A percentile compares a stretch with the other conserved stretches of the same genome.
These are phyloP conservation scores for Spea bombifrons DNA, from an alignment of 2,113 vertebrate genomes.

Conservation along the genomic window DNA sequence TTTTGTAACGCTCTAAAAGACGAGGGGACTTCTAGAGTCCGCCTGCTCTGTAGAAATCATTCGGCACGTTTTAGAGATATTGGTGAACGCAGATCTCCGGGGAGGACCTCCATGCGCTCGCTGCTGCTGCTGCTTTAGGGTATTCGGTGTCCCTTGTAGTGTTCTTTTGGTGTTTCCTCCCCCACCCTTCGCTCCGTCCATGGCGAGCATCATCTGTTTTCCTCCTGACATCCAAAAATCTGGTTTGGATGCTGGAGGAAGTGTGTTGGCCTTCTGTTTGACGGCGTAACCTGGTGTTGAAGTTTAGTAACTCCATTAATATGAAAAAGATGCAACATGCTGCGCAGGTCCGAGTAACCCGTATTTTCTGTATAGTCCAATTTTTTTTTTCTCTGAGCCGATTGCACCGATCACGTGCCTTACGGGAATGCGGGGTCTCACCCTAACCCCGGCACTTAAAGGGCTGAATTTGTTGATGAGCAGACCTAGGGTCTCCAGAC, in stretches of 20 bases:
- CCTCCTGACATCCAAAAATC: not conserved
- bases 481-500: too few relatives aligned
- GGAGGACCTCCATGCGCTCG: not conserved
- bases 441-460: too few relatives aligned
- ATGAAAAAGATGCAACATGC: too few relatives aligned
- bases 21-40: not conserved
- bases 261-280: not conserved
- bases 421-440: too few relatives aligned
- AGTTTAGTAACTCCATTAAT: not conserved
- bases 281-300: not conserved
- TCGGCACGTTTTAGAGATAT: not conserved
- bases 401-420: too few relatives aligned
- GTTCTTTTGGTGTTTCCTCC: constrained; percentile 6
- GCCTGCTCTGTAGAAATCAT: not conserved
- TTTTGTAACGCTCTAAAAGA: too few relatives aligned
- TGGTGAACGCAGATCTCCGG: not conserved
- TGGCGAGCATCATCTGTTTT: not conserved
- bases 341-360: too few relatives aligned
- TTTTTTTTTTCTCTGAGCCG: too few relatives aligned
- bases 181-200: constrained; percentile 2
- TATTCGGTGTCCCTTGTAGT: constrained; percentile 20
- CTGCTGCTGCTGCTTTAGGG: constrained; percentile 14
- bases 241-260: not conserved
- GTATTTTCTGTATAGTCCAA: too few relatives aligned
- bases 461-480: too few relatives aligned